These are phyloP conservation scores for Petroica traversi DNA, from an alignment of 2,113 vertebrate species.

Conservation along the genomic window DNA sequence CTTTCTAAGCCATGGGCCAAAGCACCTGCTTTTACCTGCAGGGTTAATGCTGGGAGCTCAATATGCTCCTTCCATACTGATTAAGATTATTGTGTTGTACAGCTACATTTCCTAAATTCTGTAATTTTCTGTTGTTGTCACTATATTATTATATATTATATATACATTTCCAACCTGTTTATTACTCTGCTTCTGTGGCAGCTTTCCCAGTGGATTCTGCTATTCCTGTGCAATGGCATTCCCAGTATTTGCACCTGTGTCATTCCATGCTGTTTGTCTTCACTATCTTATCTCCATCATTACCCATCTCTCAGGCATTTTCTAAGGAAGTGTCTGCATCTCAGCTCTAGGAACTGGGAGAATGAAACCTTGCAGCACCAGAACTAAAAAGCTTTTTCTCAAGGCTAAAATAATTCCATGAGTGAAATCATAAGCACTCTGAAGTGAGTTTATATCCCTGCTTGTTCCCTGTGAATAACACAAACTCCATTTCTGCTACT, in stretches of 20 bases:
- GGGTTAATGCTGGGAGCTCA: not conserved
- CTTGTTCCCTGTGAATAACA: not conserved
- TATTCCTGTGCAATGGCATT: not conserved
- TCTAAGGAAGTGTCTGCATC: not conserved
- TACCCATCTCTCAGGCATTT: not conserved
- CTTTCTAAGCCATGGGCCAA: not conserved
- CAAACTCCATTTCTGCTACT: not conserved
- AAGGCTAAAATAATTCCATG: not conserved
- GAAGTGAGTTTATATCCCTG: not conserved
- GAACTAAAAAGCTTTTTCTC: not conserved
- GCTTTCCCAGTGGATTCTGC: not conserved
- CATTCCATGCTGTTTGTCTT: not conserved
- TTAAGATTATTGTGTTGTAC: not conserved
- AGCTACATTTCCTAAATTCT: not conserved
- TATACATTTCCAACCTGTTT: not conserved
- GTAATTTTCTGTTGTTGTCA: not conserved
- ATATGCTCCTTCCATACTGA: not conserved
- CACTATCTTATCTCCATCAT: not conserved
- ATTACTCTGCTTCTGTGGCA: not conserved
- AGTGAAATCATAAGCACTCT: not conserved
- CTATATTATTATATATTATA: not conserved
- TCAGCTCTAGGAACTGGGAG: not conserved
- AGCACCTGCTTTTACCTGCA: not conserved
- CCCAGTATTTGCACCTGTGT: not conserved
- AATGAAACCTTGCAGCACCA: not conserved